phyloP scores from a whole-genome alignment of 1,140 invertebrate species.

The Theocolax elegans region DNA sequence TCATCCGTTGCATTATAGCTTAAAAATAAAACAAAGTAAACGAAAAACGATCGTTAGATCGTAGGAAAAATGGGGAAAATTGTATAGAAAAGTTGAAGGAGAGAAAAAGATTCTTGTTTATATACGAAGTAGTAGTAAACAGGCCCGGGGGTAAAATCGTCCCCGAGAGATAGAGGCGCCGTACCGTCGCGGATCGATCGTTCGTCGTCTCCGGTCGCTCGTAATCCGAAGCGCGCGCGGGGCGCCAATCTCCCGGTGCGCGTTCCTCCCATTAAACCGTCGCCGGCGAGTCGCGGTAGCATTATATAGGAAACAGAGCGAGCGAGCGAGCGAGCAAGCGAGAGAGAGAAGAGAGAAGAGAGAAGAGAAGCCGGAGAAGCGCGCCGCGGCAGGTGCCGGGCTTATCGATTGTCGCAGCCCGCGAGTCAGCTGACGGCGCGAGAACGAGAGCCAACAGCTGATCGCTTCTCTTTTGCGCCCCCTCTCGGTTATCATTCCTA shows the following conservation, averaged over 20 bases:
- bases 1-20: no score
- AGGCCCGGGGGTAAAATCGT: no score
- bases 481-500: no score
- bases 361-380: not conserved
- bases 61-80: no score
- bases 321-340: not conserved
- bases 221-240: not conserved
- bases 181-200: conserved; percentile 44
- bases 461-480: no score
- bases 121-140: no score
- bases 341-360: not conserved
- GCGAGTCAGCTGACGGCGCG: conserved; percentile 29
- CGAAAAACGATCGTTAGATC: no score
- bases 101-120: no score
- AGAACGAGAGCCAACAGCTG: conserved; percentile 30
- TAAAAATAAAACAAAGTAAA: no score
- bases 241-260: not conserved
- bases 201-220: not conserved
- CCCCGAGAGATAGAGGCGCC: conserved; percentile 35
- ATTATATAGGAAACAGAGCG: no score
- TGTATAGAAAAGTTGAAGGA: no score
- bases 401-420: conserved; percentile 24
- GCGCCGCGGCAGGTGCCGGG: no score
- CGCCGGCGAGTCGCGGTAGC: conserved; percentile 1
- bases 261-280: conserved; percentile 2